Evolutionary conservation across 53 echinoderm and acorn worm species (phyloP).

Genomic region (Holothuria leucospilota): DNA sequence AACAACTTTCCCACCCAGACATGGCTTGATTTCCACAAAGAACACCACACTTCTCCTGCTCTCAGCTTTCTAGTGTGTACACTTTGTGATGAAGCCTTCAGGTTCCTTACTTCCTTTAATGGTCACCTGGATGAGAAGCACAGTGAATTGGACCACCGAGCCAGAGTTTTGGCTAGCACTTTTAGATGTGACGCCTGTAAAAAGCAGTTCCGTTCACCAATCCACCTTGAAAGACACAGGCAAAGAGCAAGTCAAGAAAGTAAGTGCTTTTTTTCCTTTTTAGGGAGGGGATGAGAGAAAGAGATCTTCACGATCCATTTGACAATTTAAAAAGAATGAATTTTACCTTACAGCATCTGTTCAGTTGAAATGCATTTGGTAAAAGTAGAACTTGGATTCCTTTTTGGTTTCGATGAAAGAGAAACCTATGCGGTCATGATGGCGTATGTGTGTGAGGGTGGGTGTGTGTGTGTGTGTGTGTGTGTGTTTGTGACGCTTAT

Average conservation of each 20-base stretch:
- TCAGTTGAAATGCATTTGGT: no score
- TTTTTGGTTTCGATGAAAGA: no score
- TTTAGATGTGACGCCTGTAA: constrained; percentile 94
- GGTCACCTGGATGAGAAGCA: constrained; percentile 78
- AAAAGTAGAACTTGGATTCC: no score
- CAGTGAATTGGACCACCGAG: constrained; percentile 66
- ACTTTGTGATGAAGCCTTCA: constrained; percentile 87
- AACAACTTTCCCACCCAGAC: constrained; percentile 83
- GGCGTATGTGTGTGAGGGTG: no score
- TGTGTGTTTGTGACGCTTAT: no score
- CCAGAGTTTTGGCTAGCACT: constrained; percentile 82
- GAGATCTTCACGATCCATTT: background rate
- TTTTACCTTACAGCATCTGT: no score
- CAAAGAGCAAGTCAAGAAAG: constrained; percentile 84
- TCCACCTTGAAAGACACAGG: constrained; percentile 82
- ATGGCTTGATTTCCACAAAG: constrained; percentile 86
- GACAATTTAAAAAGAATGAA: background rate
- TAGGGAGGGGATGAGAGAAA: background rate
- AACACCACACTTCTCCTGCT: constrained; percentile 73
- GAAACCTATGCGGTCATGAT: no score
- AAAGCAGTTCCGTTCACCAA: constrained; percentile 90
- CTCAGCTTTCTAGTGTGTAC: constrained; percentile 85
- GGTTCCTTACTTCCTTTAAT: constrained; percentile 68
- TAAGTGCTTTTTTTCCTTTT: constrained; percentile 7
- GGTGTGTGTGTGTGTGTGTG: no score